Conservation (phyloP, 2,888 invertebrate species). For the Dione juno region DNA sequence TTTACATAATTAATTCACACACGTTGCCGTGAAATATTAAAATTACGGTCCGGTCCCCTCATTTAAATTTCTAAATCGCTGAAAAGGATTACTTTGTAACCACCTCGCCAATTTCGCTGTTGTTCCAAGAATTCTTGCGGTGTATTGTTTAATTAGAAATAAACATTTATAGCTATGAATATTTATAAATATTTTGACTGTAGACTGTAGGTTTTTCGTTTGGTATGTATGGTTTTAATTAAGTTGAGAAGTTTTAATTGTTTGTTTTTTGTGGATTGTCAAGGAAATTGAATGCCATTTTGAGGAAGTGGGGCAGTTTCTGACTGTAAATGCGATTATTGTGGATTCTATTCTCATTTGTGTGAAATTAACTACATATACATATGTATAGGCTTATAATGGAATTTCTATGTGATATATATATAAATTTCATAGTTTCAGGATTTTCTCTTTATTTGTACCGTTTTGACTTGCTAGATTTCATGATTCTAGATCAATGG, state of each 20-base stretch:
- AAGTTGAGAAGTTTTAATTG: neutral
- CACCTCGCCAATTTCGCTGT: constrained; percentile 40
- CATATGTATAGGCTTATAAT: too few species aligned
- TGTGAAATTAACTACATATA: too few species aligned
- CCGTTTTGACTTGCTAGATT: too few species aligned
- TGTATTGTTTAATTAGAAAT: constrained; percentile 30
- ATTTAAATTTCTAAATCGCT: constrained; percentile 73
- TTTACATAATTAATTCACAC: constrained; percentile 73
- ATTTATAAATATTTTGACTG: neutral
- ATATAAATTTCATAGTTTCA: too few species aligned
- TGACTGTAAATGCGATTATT: too few species aligned
- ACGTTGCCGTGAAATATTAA: constrained; percentile 65
- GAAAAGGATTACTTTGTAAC: constrained; percentile 56
- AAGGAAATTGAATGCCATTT: too few species aligned
- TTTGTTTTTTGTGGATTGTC: too few species aligned
- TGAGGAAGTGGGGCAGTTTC: too few species aligned
- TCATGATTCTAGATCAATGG: too few species aligned
- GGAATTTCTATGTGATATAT: too few species aligned
- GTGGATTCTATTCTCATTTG: too few species aligned
- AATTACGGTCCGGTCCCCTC: constrained; percentile 63
- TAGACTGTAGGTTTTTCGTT: neutral
- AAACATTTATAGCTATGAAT: constrained; percentile 11
- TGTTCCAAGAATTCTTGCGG: constrained; percentile 23
- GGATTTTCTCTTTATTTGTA: too few species aligned
- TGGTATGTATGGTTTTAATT: neutral